Evolutionary conservation across 2,888 invertebrate species (phyloP).

Genomic region (Cinara cedri): DNA sequence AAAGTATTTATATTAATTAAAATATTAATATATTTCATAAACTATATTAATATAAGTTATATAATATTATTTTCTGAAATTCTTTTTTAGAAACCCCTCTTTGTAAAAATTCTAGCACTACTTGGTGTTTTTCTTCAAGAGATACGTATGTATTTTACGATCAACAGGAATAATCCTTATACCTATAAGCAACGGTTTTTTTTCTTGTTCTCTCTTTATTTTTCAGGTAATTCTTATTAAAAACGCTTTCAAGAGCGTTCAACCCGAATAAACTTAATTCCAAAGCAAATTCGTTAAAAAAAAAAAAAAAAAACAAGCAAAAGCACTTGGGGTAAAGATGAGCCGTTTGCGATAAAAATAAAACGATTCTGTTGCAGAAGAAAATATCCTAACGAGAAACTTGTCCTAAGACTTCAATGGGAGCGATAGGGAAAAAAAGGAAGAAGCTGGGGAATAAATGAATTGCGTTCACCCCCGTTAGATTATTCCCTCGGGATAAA

Average conservation of each 20-base stretch:
- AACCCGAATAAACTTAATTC: constrained; percentile 50
- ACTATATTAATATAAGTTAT: too few species aligned
- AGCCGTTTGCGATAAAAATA: constrained; percentile 48
- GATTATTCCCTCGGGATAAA: constrained; percentile 52
- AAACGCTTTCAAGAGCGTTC: constrained; percentile 42
- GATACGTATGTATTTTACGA: constrained; percentile 14
- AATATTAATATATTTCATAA: too few species aligned
- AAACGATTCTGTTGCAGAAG: constrained; percentile 38
- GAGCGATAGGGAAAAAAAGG: neutral
- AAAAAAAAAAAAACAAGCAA: constrained; percentile 17
- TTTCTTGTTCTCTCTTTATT: constrained; percentile 5
- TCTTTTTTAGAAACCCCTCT: too few species aligned
- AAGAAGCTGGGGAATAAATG: constrained; percentile 41
- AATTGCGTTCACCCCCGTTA: constrained; percentile 34
- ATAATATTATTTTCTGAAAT: too few species aligned
- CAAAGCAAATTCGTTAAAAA: constrained; percentile 31
- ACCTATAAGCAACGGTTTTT: neutral
- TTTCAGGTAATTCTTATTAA: constrained; percentile 52
- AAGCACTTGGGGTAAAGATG: constrained; percentile 22
- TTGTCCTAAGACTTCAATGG: constrained; percentile 36
- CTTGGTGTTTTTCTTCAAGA: neutral
- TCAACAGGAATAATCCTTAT: constrained; percentile 18
- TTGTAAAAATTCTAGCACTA: too few species aligned
- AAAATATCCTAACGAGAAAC: constrained; percentile 49
- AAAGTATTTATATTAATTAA: too few species aligned